Conservation (phyloP, 2,797 vertebrate species). For the Thaleichthys pacificus region DNA sequence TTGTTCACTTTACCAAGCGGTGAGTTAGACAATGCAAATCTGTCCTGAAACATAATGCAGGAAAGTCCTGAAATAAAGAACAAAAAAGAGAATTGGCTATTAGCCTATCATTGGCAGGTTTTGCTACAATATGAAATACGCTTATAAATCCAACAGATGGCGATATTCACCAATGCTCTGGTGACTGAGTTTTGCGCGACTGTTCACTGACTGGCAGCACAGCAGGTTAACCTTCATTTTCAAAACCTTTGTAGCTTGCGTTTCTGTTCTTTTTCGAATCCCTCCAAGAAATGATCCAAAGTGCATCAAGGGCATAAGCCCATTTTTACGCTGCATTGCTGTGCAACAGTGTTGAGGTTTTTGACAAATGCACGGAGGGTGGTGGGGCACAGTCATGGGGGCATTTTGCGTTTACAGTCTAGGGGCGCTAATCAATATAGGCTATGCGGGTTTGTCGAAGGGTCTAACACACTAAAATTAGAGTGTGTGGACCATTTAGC, state of each 20-base stretch:
- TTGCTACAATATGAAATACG: neutral
- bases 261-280: conserved; percentile 6
- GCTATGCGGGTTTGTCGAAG: too few relatives aligned
- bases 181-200: neutral
- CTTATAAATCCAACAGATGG: conserved; percentile 65
- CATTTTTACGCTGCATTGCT: neutral
- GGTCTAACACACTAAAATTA: too few relatives aligned
- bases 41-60: too few relatives aligned
- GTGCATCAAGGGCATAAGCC: neutral
- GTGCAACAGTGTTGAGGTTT: too few relatives aligned
- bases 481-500: too few relatives aligned
- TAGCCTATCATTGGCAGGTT: neutral
- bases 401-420: too few relatives aligned
- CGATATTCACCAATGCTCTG: conserved; percentile 50
- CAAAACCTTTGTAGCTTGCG: conserved; percentile 4
- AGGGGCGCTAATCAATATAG: too few relatives aligned
- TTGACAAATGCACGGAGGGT: too few relatives aligned
- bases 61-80: neutral
- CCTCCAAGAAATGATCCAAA: neutral
- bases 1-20: neutral
- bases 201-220: neutral
- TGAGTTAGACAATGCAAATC: too few relatives aligned
- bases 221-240: neutral
- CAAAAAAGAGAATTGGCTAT: too few relatives aligned
- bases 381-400: too few relatives aligned